Base-by-base conservation (phyloP, 2,888 invertebrate genomes). In the Metalampra italica region DNA sequence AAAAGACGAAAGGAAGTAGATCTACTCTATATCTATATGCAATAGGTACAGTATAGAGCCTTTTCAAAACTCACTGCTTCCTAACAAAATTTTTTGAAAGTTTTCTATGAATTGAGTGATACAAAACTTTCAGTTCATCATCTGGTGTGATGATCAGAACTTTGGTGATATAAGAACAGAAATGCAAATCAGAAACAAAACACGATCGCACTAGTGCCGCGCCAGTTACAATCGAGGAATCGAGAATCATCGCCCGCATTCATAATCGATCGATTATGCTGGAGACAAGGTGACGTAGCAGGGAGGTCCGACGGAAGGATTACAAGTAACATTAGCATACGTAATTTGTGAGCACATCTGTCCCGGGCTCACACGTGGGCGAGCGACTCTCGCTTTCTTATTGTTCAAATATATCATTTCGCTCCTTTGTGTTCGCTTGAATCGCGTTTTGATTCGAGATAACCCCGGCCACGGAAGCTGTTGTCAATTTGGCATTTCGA, bases 281-380 rank as follows among this genome's bases (percentile, higher is more conserved):
- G 53, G 71, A 71, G 71, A 71, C 72, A 66, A 68, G 72, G 68
- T 69, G 71, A 66, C 71, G 71, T 60, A 61, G 56, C 60, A 62
- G 75, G 82, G 85, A 82, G 83, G 88, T 85, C 86, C 78, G 76
- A 77, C 82, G 80, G 82, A 84, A 84, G 85, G 83, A 85, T 86
- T 82, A 80, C 82, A 77, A 74, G 68, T 60, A 61, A 73, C 78
- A 88, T 88, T 89, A 82, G 68, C 88, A 88, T 89, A 86, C 81
- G 79, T 87, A 86, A 88, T 87, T 82, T 75, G 78, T 78, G 79
- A 78, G 71, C 72, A 77, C 78, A 81, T 75, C 78, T 81, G 80
- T 69, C 71, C 68, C 62, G 36, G 29, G 45, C 41, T 58, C 51
- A 61, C 68, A 72, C 75, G 81, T 81, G 82, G 79, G 82, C 78